phyloP scores from a whole-genome alignment of 2,888 invertebrate species.

The Cetonia aurata region DNA sequence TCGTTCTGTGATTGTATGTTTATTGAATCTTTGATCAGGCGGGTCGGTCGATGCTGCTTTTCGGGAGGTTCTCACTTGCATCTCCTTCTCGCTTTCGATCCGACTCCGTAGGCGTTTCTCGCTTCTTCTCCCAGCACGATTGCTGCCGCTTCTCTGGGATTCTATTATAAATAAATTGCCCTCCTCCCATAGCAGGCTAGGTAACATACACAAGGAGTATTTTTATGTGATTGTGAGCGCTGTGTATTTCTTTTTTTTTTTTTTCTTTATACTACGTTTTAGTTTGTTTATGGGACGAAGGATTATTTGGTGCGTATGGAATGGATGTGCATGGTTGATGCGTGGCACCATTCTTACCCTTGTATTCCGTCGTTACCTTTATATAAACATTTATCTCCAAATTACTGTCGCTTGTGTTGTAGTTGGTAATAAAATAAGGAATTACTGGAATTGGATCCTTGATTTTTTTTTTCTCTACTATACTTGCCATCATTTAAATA shows the following conservation, averaged over 20 bases:
- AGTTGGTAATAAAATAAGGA: constrained; percentile 11
- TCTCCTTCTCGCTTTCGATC: constrained; percentile 11
- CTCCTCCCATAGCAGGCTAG: constrained; percentile 14
- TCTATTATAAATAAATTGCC: constrained; percentile 37
- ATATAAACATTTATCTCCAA: constrained; percentile 25
- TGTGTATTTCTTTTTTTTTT: constrained; percentile 2
- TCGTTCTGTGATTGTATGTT: constrained; percentile 42
- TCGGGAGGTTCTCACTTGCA: background rate
- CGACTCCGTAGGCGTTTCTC: background rate
- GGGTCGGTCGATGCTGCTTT: background rate
- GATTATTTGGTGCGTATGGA: constrained; percentile 18
- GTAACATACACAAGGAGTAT: constrained; percentile 3
- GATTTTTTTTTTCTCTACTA: background rate
- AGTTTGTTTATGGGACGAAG: constrained; percentile 31
- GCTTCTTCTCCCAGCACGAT: background rate
- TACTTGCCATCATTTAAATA: background rate
- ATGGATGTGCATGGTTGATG: constrained; percentile 21
- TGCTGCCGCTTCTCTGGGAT: constrained; percentile 4
- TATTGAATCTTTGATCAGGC: constrained; percentile 45
- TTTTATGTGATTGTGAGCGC: constrained; percentile 15
- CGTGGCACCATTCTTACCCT: constrained; percentile 3
- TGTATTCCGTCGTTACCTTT: constrained; percentile 11
- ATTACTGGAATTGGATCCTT: constrained; percentile 29
- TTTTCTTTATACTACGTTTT: constrained; percentile 21
- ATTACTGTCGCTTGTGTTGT: constrained; percentile 19